Evolutionary conservation across 2,113 vertebrate species (phyloP), one percentile per base, ranked within the genome.

Genomic region (Sylvilagus bachmani): DNA sequence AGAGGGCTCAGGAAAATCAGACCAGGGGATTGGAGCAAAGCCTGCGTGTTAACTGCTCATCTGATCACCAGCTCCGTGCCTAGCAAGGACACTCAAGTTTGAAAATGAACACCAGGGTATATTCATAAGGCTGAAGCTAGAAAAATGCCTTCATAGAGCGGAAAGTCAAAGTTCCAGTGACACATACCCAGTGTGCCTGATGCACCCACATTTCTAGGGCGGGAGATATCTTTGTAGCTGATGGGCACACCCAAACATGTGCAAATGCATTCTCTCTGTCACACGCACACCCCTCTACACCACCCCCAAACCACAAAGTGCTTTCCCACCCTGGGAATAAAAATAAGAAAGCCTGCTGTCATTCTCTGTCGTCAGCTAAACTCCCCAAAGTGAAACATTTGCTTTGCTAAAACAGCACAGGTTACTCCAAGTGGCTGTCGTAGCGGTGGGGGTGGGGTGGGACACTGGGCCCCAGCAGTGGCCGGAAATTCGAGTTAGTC

Each of bases 131-230:
- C 64, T 71, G 21, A 74, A 80, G 49, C 80, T 73, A 89, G 81
- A 93, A 89, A 44, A 90, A 38, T 89, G 5, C 33, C 85, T 89
- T 71, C 74, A 62, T 36, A 71, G 51, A 88, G 55, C 1, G 61
- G 62, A 93, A 93, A 93, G 38, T 58, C 78, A 86, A 88, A 77
- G 64, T 36, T 93, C 22, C 36, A 67, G 79, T 88, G 88, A 85
- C 75, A 94, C 81, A 81, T 86, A 74, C 33, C 61, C 22, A 61
- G 17, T 14, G 73, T 9, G 27, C 55, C 78, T 21, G 14, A 17
- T 36, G 79, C 82, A 67, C 22, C 89, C 86, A 94, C 78, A 77
- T 73, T 69, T 91, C 66, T 90, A 5, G 44, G 66, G 1, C 69
- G 78, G 69, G 81, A 91, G n/a, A 61, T 7, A 66, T 90, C 73